Base-by-base conservation (phyloP, 2,888 invertebrate species). In the Clivina fossor region DNA sequence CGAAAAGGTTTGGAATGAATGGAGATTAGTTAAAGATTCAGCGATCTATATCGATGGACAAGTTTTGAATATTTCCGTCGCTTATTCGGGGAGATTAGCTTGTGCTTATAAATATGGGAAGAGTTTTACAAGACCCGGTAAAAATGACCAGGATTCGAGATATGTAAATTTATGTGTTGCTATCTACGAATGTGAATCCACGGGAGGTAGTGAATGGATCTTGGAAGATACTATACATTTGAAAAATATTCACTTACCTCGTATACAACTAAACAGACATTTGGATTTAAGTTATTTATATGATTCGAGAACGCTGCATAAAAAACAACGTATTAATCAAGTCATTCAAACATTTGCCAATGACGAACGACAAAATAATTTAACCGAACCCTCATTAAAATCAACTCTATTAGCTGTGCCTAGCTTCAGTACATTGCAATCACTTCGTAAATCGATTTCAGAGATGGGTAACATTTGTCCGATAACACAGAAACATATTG, bases 121-220 rank as follows among this genome's bases (percentile, higher is more conserved):
- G 60, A 92, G 92, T 8, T 93, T 93, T 71, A 91, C 92, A 0
- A 79, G 92, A 0, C 86, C 86, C 1, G 87, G 87, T 40, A 84
- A 84, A 65, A 81, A 78, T 61, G 64, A 65, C 44, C 59, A 61
- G 38, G 85, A 87, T 59, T 90, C 90, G 1, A 81, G 93, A 51
- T 93, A 88, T 71, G 91, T 93, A 18, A 93, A 93, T 71, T 78
- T 93, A 1, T 90, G 90, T 74, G 94, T 99, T 4, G 93, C 95
- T 37, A 96, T 99, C 61, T 98, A 96, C 76, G 99, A 99, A 73
- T 99, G 99, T 72, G 99, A 99, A 76, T 97, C 97, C 62, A 96
- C 96, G 4, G 99, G 95, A 43, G 97, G 92, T 56, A 87, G 88
- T 30, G 90, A 90, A 67, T 98, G 97, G 97, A 80, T 95, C 37